These are phyloP conservation scores for Girardia tigrina DNA, from an alignment of 2,888 invertebrate species.

Conservation along the genomic window DNA sequence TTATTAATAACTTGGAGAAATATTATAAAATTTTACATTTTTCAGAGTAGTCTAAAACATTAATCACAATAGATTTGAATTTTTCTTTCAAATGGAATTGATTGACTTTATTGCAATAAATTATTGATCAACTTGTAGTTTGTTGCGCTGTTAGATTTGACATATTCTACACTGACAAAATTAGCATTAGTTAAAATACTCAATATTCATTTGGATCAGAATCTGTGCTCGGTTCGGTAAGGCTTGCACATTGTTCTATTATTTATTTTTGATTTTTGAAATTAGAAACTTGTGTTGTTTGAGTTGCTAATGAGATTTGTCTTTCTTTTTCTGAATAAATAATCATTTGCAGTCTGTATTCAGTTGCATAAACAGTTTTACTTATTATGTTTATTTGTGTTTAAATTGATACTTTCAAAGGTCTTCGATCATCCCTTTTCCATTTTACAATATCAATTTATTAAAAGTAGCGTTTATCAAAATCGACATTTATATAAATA, in stretches of 20 bases:
- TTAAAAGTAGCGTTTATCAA: too few relatives aligned
- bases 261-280: background rate
- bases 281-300: background rate
- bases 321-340: background rate
- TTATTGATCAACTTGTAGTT: constrained; percentile 19
- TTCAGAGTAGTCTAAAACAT: constrained; percentile 19
- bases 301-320: background rate
- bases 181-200: background rate
- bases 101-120: constrained; percentile 23
- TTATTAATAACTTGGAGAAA: constrained; percentile 12
- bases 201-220: background rate
- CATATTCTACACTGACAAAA: background rate
- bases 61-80: constrained; percentile 11
- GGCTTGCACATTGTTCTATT: background rate
- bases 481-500: too few relatives aligned
- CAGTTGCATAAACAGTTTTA: too few relatives aligned
- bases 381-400: too few relatives aligned
- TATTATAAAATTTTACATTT: constrained; percentile 19
- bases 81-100: constrained; percentile 9
- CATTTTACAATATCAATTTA: too few relatives aligned
- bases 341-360: background rate
- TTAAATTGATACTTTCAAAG: too few relatives aligned
- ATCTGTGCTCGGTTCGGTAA: background rate
- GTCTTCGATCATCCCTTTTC: too few relatives aligned
- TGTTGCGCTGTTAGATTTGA: background rate